Evolutionary conservation across 2,797 vertebrate species (phyloP).

Genomic region (Eulemur rubriventer): DNA sequence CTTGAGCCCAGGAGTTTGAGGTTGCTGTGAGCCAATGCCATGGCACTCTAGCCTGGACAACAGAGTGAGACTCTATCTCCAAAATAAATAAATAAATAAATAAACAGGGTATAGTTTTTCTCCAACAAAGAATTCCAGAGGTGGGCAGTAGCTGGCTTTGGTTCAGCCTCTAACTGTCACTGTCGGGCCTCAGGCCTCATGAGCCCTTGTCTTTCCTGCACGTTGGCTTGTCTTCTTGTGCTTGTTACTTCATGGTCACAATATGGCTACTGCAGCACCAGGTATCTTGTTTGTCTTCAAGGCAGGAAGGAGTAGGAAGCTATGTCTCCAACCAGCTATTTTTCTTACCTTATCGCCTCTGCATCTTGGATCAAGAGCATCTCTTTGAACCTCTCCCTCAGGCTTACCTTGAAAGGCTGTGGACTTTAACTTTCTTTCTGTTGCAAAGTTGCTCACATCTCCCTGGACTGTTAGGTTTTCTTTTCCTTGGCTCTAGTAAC

Average conservation of each 20-base stretch:
- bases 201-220: not conserved
- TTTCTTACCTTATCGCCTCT: not conserved
- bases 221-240: not conserved
- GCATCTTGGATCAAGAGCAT: not conserved
- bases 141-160: not conserved
- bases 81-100: not conserved
- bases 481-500: constrained; percentile 26
- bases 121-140: not conserved
- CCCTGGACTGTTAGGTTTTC: not conserved
- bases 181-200: not conserved
- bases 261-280: not conserved
- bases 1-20: no score
- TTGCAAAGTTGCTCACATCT: not conserved
- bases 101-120: not conserved
- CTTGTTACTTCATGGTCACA: not conserved
- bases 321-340: not conserved
- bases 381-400: constrained; percentile 45
- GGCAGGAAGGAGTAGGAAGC: not conserved
- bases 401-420: not conserved
- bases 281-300: not conserved
- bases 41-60: no score
- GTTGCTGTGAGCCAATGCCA: no score
- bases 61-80: not conserved
- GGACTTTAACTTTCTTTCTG: not conserved
- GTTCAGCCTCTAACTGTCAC: not conserved